These are phyloP conservation scores for Tachina grossa DNA, from an alignment of 2,888 invertebrate species.

Conservation along the genomic window DNA sequence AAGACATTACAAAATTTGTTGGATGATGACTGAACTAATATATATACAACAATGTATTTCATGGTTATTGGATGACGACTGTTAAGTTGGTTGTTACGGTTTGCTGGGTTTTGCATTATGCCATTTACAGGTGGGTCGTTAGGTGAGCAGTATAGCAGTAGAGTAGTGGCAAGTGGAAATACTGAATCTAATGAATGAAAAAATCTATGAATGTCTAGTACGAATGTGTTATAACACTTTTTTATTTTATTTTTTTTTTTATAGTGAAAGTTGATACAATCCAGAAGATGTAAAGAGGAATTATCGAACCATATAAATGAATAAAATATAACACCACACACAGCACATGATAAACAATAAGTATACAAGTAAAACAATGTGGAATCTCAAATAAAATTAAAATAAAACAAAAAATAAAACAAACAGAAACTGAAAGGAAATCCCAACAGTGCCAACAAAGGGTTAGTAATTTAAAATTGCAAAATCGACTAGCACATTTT, in stretches of 20 bases:
- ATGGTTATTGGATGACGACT: constrained; percentile 28
- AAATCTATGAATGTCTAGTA: not conserved
- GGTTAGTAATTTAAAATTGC: constrained; percentile 22
- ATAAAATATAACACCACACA: constrained; percentile 45
- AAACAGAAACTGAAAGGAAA: constrained; percentile 18
- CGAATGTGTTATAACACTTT: not conserved
- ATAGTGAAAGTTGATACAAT: constrained; percentile 67
- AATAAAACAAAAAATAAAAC: not conserved
- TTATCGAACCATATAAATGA: constrained; percentile 52
- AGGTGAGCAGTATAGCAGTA: constrained; percentile 13
- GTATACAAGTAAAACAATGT: constrained; percentile 27
- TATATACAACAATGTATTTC: constrained; percentile 42
- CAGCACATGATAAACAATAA: constrained; percentile 21
- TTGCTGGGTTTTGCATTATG: constrained; percentile 1
- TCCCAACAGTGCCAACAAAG: constrained; percentile 23
- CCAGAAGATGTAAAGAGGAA: constrained; percentile 39
- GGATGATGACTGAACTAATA: constrained; percentile 56
- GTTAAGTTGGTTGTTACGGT: constrained; percentile 21
- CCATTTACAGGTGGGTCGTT: constrained; percentile 17
- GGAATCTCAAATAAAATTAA: not conserved
- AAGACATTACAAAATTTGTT: constrained; percentile 18
- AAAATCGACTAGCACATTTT: not conserved
- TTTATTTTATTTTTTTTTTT: not conserved
- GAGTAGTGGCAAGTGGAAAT: constrained; percentile 18
- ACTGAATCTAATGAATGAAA: not conserved